Evolutionary conservation across 2,888 invertebrate genomes (phyloP).

Genomic region (Spilosoma lubricipeda): DNA sequence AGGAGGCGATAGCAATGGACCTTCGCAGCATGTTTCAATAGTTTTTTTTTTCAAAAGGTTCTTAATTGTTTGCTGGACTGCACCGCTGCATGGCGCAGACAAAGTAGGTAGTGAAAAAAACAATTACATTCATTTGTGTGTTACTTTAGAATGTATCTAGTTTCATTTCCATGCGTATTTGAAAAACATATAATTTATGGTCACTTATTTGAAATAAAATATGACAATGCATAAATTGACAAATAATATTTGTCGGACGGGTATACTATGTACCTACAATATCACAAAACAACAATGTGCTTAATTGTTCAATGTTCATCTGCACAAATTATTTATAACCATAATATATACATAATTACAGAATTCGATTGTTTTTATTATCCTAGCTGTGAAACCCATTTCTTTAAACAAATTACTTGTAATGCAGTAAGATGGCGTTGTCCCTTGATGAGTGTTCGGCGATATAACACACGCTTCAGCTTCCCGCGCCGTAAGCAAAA

Average conservation of each 20-base stretch:
- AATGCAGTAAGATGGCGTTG: conserved; percentile 4
- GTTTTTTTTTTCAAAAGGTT: neutral
- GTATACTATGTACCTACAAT: neutral
- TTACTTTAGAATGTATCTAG: neutral
- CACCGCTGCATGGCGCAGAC: neutral
- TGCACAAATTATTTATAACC: neutral
- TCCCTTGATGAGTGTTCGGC: conserved; percentile 20
- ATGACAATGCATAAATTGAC: neutral
- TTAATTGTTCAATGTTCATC: neutral
- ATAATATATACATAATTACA: neutral
- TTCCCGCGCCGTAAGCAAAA: conserved; percentile 68
- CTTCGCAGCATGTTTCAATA: neutral
- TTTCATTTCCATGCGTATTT: neutral
- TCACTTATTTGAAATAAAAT: neutral
- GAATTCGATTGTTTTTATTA: neutral
- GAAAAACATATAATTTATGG: neutral
- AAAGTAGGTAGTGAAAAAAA: neutral
- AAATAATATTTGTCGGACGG: neutral
- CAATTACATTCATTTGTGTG: neutral
- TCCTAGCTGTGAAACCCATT: neutral
- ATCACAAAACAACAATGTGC: neutral
- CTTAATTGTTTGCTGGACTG: neutral
- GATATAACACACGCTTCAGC: conserved; percentile 58
- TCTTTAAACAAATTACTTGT: neutral
- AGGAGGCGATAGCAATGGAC: neutral